These are phyloP conservation scores for Takifugu ocellatus DNA, from an alignment of 2,797 vertebrate genomes.

Conservation along the genomic window DNA sequence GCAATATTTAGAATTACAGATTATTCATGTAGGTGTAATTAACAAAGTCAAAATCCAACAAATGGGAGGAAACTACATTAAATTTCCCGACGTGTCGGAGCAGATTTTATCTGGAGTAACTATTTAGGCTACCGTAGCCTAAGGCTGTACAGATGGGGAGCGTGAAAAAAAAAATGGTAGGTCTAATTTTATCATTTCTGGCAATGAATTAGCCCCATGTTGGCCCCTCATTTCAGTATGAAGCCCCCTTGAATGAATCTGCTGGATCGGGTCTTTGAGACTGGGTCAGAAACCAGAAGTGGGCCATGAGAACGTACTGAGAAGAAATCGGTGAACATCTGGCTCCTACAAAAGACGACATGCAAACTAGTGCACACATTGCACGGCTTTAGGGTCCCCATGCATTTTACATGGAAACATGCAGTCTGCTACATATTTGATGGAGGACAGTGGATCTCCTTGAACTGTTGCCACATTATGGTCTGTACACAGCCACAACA, in stretches of 20 bases:
- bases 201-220: conserved; percentile 55
- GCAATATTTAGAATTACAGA: conserved; percentile 76
- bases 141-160: conserved; percentile 52
- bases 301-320: conserved; percentile 35
- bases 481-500: conserved; percentile 28
- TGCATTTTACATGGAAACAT: conserved; percentile 69
- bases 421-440: conserved; percentile 59
- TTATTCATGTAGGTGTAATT: conserved; percentile 77
- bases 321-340: conserved; percentile 54
- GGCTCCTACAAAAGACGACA: conserved; percentile 44
- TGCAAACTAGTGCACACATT: conserved; percentile 36
- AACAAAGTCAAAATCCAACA: conserved; percentile 68
- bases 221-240: conserved; percentile 41
- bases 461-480: neutral
- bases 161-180: conserved; percentile 40
- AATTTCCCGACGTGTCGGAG: conserved; percentile 63
- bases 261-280: conserved; percentile 27
- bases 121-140: conserved; percentile 63
- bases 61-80: conserved; percentile 67
- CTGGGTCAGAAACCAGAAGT: conserved; percentile 44
- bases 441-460: neutral
- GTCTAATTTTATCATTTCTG: conserved; percentile 70
- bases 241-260: conserved; percentile 33
- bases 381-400: conserved; percentile 42
- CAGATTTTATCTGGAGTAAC: conserved; percentile 65